A percentile compares a stretch with the other conserved stretches of the same genome.
These are phyloP conservation scores for Calameuta filiformis DNA, from an alignment of 2,888 invertebrate species.

Conservation along the genomic window DNA sequence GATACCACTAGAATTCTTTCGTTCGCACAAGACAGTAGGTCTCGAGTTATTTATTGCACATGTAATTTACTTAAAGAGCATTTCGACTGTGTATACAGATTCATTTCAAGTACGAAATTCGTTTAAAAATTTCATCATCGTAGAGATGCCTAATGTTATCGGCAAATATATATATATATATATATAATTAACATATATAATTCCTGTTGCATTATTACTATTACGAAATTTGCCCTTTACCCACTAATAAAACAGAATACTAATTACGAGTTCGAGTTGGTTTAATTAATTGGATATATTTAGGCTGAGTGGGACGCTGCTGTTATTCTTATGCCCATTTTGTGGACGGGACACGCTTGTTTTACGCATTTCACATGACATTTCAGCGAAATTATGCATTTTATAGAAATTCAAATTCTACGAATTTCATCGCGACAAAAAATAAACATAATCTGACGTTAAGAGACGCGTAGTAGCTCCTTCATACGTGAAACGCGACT, in stretches of 20 bases:
- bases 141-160: slow-evolving; percentile 13
- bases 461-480: neutral
- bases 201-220: neutral
- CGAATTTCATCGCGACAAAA: neutral
- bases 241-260: neutral
- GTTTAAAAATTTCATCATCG: slow-evolving; percentile 32
- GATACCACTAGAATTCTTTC: slow-evolving; percentile 6
- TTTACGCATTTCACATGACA: neutral
- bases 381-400: neutral
- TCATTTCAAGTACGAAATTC: slow-evolving; percentile 34
- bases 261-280: neutral
- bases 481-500: slow-evolving; percentile 15
- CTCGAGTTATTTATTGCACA: slow-evolving; percentile 39
- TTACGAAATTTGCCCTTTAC: neutral
- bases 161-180: slow-evolving; percentile 17
- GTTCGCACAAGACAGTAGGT: slow-evolving; percentile 12
- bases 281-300: neutral
- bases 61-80: slow-evolving; percentile 26
- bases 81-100: slow-evolving; percentile 36
- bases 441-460: neutral
- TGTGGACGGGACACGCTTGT: neutral
- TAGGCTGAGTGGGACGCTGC: neutral
- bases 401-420: neutral
- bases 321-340: neutral
- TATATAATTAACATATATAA: neutral